These are phyloP conservation scores for Chelidonichthys spinosus DNA, from an alignment of 2,797 vertebrate genomes.

Conservation along the genomic window DNA sequence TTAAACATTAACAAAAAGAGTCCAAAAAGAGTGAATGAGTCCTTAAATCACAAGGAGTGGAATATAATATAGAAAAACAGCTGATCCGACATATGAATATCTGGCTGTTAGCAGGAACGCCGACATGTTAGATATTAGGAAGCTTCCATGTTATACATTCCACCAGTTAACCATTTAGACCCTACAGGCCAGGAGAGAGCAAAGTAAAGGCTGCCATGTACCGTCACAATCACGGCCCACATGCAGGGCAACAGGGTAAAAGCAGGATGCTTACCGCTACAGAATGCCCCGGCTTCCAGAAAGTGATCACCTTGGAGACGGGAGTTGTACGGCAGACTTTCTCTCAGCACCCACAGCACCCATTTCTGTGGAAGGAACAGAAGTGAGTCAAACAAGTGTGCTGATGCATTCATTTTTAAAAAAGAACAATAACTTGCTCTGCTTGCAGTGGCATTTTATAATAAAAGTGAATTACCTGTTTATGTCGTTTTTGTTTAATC, in stretches of 20 bases:
- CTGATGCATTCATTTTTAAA: background rate
- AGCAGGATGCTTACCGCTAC: background rate
- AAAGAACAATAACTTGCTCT: background rate
- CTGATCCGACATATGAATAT: background rate
- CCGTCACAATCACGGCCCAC: background rate
- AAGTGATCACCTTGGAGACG: background rate
- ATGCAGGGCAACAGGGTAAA: too few species aligned
- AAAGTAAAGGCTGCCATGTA: background rate
- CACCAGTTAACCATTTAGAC: background rate
- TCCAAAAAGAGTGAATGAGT: background rate
- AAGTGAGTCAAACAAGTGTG: background rate
- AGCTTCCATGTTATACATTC: too few species aligned
- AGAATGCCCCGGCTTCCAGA: background rate
- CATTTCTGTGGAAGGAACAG: background rate
- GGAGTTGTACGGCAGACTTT: background rate
- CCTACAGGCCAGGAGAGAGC: background rate
- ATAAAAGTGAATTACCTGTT: background rate
- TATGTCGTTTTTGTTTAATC: background rate
- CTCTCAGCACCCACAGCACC: background rate
- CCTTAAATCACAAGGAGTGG: too few species aligned
- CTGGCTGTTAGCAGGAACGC: too few species aligned
- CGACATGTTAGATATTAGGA: background rate
- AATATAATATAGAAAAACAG: conserved; percentile 1
- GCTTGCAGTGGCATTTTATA: background rate
- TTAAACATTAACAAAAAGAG: conserved; percentile 41